phyloP scores from a whole-genome alignment of 2,113 vertebrate species.

The Mobula hypostoma region DNA sequence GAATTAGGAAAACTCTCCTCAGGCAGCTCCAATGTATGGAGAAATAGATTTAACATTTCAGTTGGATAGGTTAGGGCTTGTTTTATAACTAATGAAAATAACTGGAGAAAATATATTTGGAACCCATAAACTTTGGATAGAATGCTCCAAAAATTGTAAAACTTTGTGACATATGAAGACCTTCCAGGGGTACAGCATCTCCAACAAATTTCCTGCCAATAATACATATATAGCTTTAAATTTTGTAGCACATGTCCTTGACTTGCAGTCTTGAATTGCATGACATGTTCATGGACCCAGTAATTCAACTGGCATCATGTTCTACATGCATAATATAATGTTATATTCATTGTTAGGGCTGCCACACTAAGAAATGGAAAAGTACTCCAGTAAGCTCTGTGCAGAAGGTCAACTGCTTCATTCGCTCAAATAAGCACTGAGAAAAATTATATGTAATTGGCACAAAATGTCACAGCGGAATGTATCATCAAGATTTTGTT shows the following conservation, averaged over 20 bases:
- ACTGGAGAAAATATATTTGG: neutral
- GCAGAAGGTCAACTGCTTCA: neutral
- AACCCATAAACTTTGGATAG: neutral
- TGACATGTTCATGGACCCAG: neutral
- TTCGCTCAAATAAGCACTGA: slow-evolving; percentile 6
- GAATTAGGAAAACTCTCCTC: neutral
- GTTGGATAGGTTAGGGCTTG: neutral
- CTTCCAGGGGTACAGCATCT: neutral
- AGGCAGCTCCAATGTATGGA: neutral
- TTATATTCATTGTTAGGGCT: neutral
- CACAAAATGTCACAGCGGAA: slow-evolving; percentile 1
- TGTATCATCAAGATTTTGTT: neutral
- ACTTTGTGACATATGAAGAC: neutral
- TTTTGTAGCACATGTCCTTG: neutral
- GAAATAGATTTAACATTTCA: neutral
- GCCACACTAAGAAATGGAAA: neutral
- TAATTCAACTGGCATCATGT: neutral
- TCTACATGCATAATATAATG: neutral
- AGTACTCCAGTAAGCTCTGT: neutral
- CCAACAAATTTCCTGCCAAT: neutral
- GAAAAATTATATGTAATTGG: slow-evolving; percentile 2
- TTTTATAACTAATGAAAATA: neutral
- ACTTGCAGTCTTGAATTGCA: neutral
- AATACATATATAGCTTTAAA: neutral
- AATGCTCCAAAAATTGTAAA: neutral